Percentiles rank a stretch among this genome's conserved stretches.
Evolutionary conservation across 2,113 vertebrate genomes (phyloP).

Genomic region (Piprites chloris): DNA sequence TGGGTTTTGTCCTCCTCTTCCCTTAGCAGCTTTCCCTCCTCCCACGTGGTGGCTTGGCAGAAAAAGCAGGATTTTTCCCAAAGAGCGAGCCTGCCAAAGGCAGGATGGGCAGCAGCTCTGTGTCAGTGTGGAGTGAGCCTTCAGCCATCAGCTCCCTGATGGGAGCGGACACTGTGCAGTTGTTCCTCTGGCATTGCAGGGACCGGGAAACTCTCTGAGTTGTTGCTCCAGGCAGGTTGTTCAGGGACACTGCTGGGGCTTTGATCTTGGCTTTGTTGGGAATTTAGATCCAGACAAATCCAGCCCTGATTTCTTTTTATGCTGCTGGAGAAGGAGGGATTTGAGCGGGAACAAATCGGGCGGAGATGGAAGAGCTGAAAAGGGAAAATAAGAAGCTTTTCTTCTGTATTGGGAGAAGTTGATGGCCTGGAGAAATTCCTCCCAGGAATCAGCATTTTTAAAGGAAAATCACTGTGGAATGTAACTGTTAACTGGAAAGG

Average conservation of each 20-base stretch:
- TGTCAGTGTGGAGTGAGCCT: not conserved
- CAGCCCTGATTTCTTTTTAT: not conserved
- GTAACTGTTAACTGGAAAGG: not conserved
- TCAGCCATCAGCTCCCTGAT: not conserved
- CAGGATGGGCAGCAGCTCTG: not conserved
- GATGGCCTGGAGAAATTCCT: not conserved
- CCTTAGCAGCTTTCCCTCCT: not conserved
- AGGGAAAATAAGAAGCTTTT: not conserved
- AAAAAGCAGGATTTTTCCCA: not conserved
- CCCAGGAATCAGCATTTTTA: not conserved
- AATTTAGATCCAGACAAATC: not conserved
- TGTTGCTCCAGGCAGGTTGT: not conserved
- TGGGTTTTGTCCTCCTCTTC: not conserved
- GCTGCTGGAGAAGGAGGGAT: not conserved
- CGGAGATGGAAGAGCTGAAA: not conserved
- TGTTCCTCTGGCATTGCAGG: not conserved
- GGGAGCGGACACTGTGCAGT: not conserved
- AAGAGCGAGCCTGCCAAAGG: not conserved
- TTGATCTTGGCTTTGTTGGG: not conserved
- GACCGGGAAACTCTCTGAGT: not conserved
- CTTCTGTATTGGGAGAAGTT: not conserved
- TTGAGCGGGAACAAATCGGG: not conserved
- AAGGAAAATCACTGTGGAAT: not conserved
- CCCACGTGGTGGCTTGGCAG: fast-evolving
- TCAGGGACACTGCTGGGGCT: not conserved